Percentiles rank a stretch among this genome's conserved stretches.
These are phyloP conservation scores for Epinotia brunnichana DNA, from an alignment of 2,888 invertebrate genomes.

Conservation along the genomic window DNA sequence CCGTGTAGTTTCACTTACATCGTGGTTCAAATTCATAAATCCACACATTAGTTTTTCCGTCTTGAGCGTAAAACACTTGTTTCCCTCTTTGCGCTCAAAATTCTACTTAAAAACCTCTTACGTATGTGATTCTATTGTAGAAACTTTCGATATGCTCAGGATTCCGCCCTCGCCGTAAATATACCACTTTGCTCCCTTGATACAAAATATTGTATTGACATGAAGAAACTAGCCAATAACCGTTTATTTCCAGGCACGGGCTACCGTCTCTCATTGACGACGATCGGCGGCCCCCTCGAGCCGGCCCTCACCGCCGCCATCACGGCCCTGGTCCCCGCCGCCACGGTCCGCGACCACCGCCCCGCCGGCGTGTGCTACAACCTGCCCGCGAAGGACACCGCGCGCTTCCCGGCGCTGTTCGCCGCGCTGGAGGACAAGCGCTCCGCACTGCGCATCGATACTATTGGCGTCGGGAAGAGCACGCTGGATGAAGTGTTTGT, in stretches of 20 bases:
- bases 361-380: conserved; percentile 65
- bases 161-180: too few species aligned
- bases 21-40: too few species aligned
- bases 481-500: conserved; percentile 97
- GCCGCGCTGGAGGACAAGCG: conserved; percentile 84
- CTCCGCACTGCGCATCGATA: conserved; percentile 86
- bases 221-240: not conserved
- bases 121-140: too few species aligned
- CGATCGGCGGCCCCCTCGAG: conserved; percentile 58
- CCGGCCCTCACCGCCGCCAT: conserved; percentile 55
- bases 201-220: too few species aligned
- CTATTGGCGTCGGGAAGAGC: conserved; percentile 92
- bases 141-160: too few species aligned
- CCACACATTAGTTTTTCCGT: too few species aligned
- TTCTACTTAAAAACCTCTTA: too few species aligned
- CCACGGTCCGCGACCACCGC: conserved; percentile 58
- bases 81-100: too few species aligned
- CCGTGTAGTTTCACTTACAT: too few species aligned
- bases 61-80: too few species aligned
- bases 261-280: conserved; percentile 84
- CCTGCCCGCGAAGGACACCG: conserved; percentile 77
- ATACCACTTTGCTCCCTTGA: too few species aligned
- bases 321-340: conserved; percentile 56
- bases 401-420: conserved; percentile 85
- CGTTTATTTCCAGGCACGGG: not conserved